These are phyloP conservation scores for Cherax quadricarinatus DNA, from an alignment of 1,140 invertebrate genomes.

Conservation along the genomic window DNA sequence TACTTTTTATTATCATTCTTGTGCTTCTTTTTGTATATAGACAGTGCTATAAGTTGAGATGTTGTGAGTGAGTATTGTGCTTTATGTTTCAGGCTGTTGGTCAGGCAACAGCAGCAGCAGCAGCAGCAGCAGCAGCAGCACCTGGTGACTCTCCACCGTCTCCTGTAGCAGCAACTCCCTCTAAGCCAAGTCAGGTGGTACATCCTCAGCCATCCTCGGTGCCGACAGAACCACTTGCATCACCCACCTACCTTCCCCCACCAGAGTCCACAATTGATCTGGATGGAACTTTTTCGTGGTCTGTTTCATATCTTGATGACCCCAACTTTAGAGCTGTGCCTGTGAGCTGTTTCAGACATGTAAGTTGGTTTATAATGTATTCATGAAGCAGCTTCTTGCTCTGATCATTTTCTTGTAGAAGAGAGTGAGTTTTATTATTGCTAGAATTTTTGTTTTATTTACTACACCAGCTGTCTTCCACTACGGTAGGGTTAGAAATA, in stretches of 20 bases:
- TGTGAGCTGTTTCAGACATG: slow-evolving; percentile 93
- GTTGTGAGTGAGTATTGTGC: too few relatives aligned
- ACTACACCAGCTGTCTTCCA: too few relatives aligned
- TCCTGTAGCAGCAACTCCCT: neutral
- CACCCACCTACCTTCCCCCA: slow-evolving; percentile 61
- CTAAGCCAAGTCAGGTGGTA: slow-evolving; percentile 30
- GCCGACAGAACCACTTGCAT: slow-evolving; percentile 10
- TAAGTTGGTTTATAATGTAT: slow-evolving; percentile 75
- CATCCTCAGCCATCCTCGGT: slow-evolving; percentile 11
- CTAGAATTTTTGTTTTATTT: too few relatives aligned
- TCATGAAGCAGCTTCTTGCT: neutral
- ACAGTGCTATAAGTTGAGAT: too few relatives aligned
- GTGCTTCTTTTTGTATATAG: too few relatives aligned
- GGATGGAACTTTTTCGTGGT: slow-evolving; percentile 62
- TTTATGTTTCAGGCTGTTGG: neutral
- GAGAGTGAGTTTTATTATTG: too few relatives aligned
- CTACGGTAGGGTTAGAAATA: too few relatives aligned
- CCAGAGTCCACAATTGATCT: slow-evolving; percentile 62
- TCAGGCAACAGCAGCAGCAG: neutral
- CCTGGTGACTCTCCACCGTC: neutral
- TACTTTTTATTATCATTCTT: too few relatives aligned
- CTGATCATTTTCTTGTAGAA: too few relatives aligned
- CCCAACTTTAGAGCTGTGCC: slow-evolving; percentile 89
- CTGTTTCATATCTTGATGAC: slow-evolving; percentile 79
- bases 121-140: slow-evolving; percentile 3